phyloP scores from a whole-genome alignment of 2,888 invertebrate species.

The Leptarthrus brevirostris region DNA sequence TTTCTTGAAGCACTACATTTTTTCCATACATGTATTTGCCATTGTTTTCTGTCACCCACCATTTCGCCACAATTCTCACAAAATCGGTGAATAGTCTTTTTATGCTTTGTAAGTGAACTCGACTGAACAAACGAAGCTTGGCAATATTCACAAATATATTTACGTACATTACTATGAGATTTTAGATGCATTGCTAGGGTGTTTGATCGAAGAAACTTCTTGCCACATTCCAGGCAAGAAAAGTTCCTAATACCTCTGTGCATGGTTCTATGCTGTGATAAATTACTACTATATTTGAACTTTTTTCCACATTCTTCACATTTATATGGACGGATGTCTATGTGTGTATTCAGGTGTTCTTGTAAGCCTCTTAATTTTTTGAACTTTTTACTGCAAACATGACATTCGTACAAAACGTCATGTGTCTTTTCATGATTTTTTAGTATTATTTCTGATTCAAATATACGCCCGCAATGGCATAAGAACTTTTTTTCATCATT shows the following conservation, averaged over 20 bases:
- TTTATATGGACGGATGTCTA: constrained; percentile 56
- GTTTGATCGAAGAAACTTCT: constrained; percentile 59
- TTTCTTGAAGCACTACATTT: constrained; percentile 50
- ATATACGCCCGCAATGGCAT: constrained; percentile 55
- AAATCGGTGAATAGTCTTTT: constrained; percentile 54
- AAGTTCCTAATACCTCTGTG: constrained; percentile 55
- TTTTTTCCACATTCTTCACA: constrained; percentile 56
- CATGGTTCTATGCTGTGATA: constrained; percentile 54
- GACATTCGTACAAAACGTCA: constrained; percentile 52
- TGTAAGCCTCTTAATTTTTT: constrained; percentile 55
- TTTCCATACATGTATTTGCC: constrained; percentile 56
- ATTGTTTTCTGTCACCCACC: constrained; percentile 55
- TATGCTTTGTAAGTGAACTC: constrained; percentile 59
- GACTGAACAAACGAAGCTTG: constrained; percentile 58
- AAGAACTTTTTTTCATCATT: constrained; percentile 49
- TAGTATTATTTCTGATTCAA: constrained; percentile 53
- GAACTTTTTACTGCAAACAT: constrained; percentile 58
- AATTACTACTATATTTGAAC: constrained; percentile 56
- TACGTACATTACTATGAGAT: constrained; percentile 54
- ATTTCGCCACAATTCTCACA: constrained; percentile 54
- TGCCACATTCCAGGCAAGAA: constrained; percentile 55
- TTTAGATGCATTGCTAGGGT: constrained; percentile 59
- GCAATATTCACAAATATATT: constrained; percentile 56
- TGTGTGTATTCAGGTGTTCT: constrained; percentile 57
- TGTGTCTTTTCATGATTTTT: constrained; percentile 54